Evolutionary conservation across 2,888 invertebrate species (phyloP).

Genomic region (Coleophora deauratella): DNA sequence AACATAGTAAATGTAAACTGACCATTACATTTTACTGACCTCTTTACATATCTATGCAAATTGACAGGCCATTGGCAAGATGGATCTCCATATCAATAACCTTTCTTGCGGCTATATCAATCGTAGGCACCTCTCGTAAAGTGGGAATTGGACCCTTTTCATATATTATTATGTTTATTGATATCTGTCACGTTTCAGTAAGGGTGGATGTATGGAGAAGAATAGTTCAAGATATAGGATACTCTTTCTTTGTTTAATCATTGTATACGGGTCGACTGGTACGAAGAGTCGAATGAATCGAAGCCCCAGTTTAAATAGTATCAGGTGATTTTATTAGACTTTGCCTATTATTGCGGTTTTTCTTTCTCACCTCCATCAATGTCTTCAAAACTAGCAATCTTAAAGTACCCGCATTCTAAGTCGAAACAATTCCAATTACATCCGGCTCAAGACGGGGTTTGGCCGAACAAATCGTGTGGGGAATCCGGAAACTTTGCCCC

Average conservation of each 20-base stretch:
- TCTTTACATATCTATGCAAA: no score
- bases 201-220: no score
- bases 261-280: no score
- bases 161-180: constrained; percentile 39
- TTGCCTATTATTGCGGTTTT: no score
- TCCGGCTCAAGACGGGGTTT: constrained; percentile 36
- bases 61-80: neutral
- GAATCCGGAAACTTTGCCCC: constrained; percentile 50
- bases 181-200: constrained; percentile 41
- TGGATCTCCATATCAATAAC: constrained; percentile 49
- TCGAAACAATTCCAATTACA: constrained; percentile 67
- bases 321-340: no score
- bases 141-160: constrained; percentile 43
- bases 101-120: constrained; percentile 59
- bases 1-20: no score
- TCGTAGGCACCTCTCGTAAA: constrained; percentile 46
- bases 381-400: constrained; percentile 25
- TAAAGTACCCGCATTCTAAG: constrained; percentile 57
- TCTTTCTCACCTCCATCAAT: no score
- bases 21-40: no score
- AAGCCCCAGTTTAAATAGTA: no score
- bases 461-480: constrained; percentile 38
- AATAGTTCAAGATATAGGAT: no score
- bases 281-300: no score
- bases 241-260: no score